A percentile compares a stretch with the other conserved stretches of the same genome.
phyloP scores from a whole-genome alignment of 1,140 invertebrate species.

The Lysiphlebus fabarum region DNA sequence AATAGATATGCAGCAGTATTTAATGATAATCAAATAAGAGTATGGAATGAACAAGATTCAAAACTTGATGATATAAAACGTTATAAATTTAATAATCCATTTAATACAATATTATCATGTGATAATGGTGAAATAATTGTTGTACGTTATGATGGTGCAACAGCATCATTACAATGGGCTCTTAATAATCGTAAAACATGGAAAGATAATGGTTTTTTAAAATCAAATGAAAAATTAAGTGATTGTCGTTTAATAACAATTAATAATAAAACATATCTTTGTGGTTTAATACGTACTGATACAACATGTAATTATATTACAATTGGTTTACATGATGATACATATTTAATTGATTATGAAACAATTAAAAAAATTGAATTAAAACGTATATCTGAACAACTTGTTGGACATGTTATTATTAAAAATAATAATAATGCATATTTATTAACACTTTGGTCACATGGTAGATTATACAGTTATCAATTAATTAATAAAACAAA shows the following conservation, averaged over 20 bases:
- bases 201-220: conserved; percentile 54
- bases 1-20: conserved; percentile 67
- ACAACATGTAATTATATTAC: conserved; percentile 43
- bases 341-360: conserved; percentile 51
- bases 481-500: conserved; percentile 42
- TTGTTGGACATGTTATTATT: conserved; percentile 45
- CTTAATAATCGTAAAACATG: conserved; percentile 60
- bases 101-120: conserved; percentile 53
- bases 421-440: conserved; percentile 45
- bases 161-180: conserved; percentile 59
- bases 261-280: conserved; percentile 56
- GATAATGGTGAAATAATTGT: conserved; percentile 52
- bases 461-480: conserved; percentile 61
- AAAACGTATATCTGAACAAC: conserved; percentile 40
- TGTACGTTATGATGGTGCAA: conserved; percentile 64
- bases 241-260: conserved; percentile 52
- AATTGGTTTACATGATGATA: conserved; percentile 51
- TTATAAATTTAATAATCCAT: conserved; percentile 62
- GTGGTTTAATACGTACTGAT: conserved; percentile 56
- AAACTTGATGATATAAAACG: conserved; percentile 68
- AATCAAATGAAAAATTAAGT: conserved; percentile 54
- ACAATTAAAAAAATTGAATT: conserved; percentile 52
- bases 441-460: conserved; percentile 57
- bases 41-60: conserved; percentile 62
- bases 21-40: conserved; percentile 63